Conservation (phyloP, 92 coral and sea anemone species). For the Porites cylindrica region DNA sequence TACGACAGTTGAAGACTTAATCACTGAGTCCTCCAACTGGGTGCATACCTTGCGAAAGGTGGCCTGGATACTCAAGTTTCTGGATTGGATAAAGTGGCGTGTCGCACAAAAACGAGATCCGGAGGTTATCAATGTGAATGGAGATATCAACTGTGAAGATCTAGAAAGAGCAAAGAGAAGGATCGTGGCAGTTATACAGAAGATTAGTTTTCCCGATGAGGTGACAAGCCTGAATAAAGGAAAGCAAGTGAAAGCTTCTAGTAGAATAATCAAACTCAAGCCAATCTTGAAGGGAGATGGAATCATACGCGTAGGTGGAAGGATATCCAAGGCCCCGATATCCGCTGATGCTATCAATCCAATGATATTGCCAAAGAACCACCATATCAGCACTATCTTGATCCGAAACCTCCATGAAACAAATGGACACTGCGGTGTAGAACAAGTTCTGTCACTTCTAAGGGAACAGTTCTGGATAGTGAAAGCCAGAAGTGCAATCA, state of each 20-base stretch:
- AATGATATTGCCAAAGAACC: slow-evolving; percentile 46
- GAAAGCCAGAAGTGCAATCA: slow-evolving; percentile 26
- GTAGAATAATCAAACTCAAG: slow-evolving; percentile 42
- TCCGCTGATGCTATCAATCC: slow-evolving; percentile 57
- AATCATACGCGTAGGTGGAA: slow-evolving; percentile 37
- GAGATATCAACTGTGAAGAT: slow-evolving; percentile 33
- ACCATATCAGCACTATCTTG: slow-evolving; percentile 37
- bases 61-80: slow-evolving; percentile 9
- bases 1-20: background rate
- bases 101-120: slow-evolving; percentile 12
- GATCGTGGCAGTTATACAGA: slow-evolving; percentile 48
- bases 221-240: slow-evolving; percentile 31
- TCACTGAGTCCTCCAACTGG: slow-evolving; percentile 23
- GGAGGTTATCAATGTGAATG: slow-evolving; percentile 1
- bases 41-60: background rate
- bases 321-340: slow-evolving; percentile 49
- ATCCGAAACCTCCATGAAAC: slow-evolving; percentile 43
- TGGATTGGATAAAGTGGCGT: slow-evolving; percentile 10
- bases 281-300: slow-evolving; percentile 56
- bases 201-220: slow-evolving; percentile 43
- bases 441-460: slow-evolving; percentile 48
- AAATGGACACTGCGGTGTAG: slow-evolving; percentile 66
- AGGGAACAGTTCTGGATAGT: slow-evolving; percentile 46
- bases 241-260: slow-evolving; percentile 39
- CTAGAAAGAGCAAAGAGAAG: slow-evolving; percentile 50